Conservation (phyloP, 2,113 vertebrate species). For the Sialia sialis region DNA sequence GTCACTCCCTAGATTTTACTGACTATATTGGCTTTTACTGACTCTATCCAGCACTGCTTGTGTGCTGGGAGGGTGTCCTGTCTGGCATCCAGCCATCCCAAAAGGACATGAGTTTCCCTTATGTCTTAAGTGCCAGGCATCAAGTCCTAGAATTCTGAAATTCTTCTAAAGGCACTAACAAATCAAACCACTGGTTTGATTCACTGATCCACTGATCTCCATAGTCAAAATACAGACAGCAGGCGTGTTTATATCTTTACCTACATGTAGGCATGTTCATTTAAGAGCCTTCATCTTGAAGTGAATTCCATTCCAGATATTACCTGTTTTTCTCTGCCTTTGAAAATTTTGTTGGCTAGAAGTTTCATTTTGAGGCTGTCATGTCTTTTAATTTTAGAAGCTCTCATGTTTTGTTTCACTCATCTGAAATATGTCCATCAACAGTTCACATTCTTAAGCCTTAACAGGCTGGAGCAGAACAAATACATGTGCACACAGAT, state of each 20-base stretch:
- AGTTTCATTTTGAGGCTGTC: background rate
- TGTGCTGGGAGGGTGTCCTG: background rate
- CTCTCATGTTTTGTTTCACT: background rate
- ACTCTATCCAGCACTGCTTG: background rate
- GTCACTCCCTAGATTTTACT: background rate
- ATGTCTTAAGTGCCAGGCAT: background rate
- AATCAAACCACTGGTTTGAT: background rate
- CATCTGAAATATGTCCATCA: background rate
- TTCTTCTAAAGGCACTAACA: background rate
- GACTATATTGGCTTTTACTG: background rate
- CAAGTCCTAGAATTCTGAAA: background rate
- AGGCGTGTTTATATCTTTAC: background rate
- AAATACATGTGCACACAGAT: background rate
- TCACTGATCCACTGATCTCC: background rate
- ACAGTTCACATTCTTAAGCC: background rate
- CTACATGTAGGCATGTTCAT: background rate
- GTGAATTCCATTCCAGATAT: background rate
- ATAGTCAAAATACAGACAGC: background rate
- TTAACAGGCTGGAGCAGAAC: background rate
- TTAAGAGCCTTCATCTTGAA: background rate
- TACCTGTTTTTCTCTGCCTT: background rate
- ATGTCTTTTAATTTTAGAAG: background rate
- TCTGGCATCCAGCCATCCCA: background rate
- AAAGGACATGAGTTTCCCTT: background rate
- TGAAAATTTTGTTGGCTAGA: background rate